Percentiles rank a stretch among this genome's conserved stretches.
Conservation (phyloP, 2,113 vertebrate genomes). For the Lycaon pictus region DNA sequence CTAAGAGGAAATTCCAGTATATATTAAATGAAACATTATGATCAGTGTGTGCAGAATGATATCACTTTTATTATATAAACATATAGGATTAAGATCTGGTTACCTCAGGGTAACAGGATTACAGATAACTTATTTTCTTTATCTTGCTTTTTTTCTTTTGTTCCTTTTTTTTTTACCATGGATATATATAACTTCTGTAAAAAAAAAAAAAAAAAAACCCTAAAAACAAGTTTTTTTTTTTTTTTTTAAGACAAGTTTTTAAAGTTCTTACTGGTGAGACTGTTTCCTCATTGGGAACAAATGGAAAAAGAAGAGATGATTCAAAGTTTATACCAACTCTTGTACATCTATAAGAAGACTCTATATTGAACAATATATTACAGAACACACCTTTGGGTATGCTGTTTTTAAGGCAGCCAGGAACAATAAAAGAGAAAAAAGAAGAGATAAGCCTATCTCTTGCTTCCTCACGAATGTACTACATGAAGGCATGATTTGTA, state of each 20-base stretch:
- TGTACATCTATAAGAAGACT: not conserved
- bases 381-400: not conserved
- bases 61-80: conserved; percentile 36
- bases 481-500: conserved; percentile 47
- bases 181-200: not conserved
- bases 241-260: not conserved
- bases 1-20: not conserved
- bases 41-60: not conserved
- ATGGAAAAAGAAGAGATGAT: conserved; percentile 49
- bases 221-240: too few relatives aligned
- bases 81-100: conserved; percentile 12
- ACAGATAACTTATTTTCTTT: conserved; percentile 40
- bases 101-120: not conserved
- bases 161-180: not conserved
- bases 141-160: conserved; percentile 47
- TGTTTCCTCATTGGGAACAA: not conserved
- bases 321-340: conserved; percentile 18
- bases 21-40: conserved; percentile 12
- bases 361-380: conserved; percentile 4
- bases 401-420: conserved; percentile 48
- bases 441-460: not conserved
- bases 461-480: conserved; percentile 33
- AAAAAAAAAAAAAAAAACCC: too few relatives aligned
- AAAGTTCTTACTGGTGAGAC: conserved; percentile 24
- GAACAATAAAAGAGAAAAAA: conserved; percentile 51